These are phyloP conservation scores for Phorcus lineatus DNA, from an alignment of 2,888 invertebrate species.

Conservation along the genomic window DNA sequence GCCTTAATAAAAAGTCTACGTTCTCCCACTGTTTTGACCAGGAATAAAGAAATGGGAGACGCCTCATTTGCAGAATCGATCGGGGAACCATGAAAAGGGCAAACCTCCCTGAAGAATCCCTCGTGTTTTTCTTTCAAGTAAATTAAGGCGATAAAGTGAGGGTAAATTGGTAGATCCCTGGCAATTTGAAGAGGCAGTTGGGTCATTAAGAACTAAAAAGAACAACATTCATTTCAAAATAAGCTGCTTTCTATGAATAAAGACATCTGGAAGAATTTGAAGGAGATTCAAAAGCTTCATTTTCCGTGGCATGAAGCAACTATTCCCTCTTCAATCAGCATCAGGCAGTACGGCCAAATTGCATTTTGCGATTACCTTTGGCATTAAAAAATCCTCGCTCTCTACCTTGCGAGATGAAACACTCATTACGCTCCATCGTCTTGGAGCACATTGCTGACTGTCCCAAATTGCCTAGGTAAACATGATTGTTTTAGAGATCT, in stretches of 20 bases:
- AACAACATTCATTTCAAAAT: background rate
- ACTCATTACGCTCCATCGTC: background rate
- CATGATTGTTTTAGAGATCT: background rate
- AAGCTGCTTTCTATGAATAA: background rate
- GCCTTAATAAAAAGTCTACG: no score
- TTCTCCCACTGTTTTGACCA: no score
- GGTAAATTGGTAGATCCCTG: background rate
- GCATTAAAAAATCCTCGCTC: background rate
- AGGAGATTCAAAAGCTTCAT: background rate
- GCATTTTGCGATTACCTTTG: background rate
- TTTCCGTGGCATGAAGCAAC: background rate
- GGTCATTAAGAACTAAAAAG: background rate
- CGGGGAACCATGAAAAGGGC: background rate
- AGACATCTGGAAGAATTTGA: background rate
- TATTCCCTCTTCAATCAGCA: slow-evolving; percentile 3
- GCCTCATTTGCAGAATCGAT: background rate
- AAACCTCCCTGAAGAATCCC: background rate
- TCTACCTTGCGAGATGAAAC: background rate
- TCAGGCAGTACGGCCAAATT: background rate
- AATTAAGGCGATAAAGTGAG: background rate
- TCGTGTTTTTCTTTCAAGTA: background rate
- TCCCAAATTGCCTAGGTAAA: background rate
- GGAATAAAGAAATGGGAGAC: no score
- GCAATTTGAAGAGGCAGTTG: background rate
- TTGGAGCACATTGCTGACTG: background rate